Evolutionary conservation across 2,888 invertebrate species (phyloP), one percentile per base, ranked within the genome.

Genomic region (Thymelicus lineola): DNA sequence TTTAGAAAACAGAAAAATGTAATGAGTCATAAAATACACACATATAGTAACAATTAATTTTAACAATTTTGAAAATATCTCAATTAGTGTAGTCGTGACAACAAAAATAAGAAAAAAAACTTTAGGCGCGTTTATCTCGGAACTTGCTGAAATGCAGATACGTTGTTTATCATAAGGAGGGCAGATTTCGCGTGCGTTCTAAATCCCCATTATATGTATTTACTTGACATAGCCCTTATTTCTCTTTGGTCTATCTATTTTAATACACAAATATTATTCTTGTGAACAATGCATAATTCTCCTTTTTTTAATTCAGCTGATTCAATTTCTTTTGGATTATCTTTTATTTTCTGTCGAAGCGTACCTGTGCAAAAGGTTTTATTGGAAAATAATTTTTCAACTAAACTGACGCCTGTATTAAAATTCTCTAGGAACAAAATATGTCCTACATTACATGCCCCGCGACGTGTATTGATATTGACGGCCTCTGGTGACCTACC

Each of bases 221-320:
- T 77, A 14, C 76, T 80, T n/a, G 78, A 75, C 17, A 82, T 80
- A 45, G 75, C 77, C 60, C 69, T 61, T 7, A 82, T 76, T 35
- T 81, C 80, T 61, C 80, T 62, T 70, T 78, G 78, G 64, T 82
- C 68, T 17, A 45, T 38, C 72, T 66, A 73, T 67, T 67, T 72
- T 42, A 72, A 28, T 7, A 73, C 62, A 58, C 72, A 73, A 7
- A 72, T 55, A 72, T 72, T 70, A 70, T 73, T 72, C 45, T 72
- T 71, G 55, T 73, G 71, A 15, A 50, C 57, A 38, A 70, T 72
- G 17, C 71, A 70, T 53, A 70, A 64, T 67, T 72, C 73, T 45
- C 72, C 70, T 70, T 64, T 71, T 67, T 73, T 72, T 70, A 72
- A 70, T 67, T 70, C 72, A 38, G 50, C 28, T 36, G n/a, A 38